Conservation (phyloP, 2,797 vertebrate species). For the Ficedula albicollis region DNA sequence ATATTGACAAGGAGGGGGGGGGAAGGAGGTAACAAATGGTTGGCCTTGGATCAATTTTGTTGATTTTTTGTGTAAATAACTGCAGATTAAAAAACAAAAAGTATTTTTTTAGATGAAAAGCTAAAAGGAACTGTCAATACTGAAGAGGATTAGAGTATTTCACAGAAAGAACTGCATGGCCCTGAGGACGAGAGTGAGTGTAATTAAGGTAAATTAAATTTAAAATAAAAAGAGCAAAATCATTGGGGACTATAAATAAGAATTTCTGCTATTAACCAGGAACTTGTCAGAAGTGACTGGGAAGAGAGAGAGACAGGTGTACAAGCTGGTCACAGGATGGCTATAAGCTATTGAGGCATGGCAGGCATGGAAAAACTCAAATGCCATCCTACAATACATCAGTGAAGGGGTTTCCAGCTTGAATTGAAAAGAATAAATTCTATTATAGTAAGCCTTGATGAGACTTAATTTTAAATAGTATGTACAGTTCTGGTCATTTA, state of each 20-base stretch:
- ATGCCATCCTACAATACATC: background rate
- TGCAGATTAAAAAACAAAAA: background rate
- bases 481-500: background rate
- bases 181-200: background rate
- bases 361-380: background rate
- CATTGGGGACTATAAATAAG: background rate
- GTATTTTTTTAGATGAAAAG: background rate
- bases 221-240: slow-evolving; percentile 19
- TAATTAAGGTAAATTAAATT: slow-evolving; percentile 38
- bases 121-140: slow-evolving; percentile 14
- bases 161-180: background rate
- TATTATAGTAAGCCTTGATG: background rate
- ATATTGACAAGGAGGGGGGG: background rate
- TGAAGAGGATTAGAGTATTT: slow-evolving; percentile 14
- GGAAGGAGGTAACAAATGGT: background rate
- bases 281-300: background rate
- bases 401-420: background rate
- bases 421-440: background rate
- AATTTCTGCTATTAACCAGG: background rate
- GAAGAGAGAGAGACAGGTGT: background rate
- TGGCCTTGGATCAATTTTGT: background rate
- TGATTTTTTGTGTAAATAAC: slow-evolving; percentile 13
- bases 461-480: background rate
- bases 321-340: background rate
- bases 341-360: background rate